Base-by-base conservation (phyloP, 2,797 vertebrate species). In the Tenualosa ilisha region DNA sequence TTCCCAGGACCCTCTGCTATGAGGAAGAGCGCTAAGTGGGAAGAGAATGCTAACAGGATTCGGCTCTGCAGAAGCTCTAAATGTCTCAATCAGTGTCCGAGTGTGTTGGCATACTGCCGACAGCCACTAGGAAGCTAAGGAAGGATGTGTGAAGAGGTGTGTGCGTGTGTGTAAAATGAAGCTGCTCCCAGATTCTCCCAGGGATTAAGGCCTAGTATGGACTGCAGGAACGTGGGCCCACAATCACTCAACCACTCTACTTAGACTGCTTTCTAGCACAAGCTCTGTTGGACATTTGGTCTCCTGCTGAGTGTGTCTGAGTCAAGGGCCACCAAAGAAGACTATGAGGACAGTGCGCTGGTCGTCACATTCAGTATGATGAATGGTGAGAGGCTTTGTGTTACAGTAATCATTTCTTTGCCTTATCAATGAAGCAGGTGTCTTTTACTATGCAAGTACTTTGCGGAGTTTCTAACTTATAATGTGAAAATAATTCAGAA, bases 1-100 rank as follows among this genome's bases (percentile, higher is more conserved):
- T 43, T 15, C 86, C 86, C 86, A 85, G 68, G 84, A 79, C 72
- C 54, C n/a, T 85, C 43, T 24, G 11, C 9, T 31, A 37, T 31
- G 49, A 22, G 50, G 85, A 81, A 85, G 86, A 89, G 63, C 81
- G 63, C 59, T 82, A 84, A 68, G 83, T 87, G 83, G 84, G 87
- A 83, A 83, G 26, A 59, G 75, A 26, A 68, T 56, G 85, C 82
- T 50, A 72, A 87, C 88, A 90, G 90, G 91, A 91, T 89, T 86
- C 84, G 88, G 85, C 87, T 89, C 87, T 88, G 87, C 37, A 6
- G 83, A 85, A 83, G 49, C 68, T 84, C 88, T 85, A 87, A 85
- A 85, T 88, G 53, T 84, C 75, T 50, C 82, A 87, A 84, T 88
- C 85, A 86, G 81, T 75, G 37, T 46, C 54, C 63, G 37, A 49